Conservation (phyloP, 2,797 vertebrate species). For the Poeciliopsis paucimaculata region DNA sequence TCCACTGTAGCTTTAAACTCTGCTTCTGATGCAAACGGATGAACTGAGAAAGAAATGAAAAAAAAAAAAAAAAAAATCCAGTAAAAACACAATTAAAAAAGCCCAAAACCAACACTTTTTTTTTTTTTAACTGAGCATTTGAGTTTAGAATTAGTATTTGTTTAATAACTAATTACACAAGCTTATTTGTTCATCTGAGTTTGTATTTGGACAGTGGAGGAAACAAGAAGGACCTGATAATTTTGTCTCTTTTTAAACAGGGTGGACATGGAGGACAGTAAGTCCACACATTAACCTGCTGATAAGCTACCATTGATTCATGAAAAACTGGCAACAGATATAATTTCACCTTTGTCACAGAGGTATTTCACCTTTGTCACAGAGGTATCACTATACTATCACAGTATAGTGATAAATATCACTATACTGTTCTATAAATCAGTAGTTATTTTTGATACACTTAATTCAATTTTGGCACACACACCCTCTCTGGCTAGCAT, state of each 20-base stretch:
- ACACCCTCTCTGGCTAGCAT: neutral
- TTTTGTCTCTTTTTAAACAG: neutral
- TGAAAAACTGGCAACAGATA: neutral
- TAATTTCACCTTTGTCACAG: neutral
- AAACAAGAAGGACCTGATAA: neutral
- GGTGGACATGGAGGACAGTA: neutral
- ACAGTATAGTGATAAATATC: neutral
- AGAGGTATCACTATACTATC: no score
- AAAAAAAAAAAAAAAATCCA: constrained; percentile 8
- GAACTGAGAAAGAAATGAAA: constrained; percentile 77
- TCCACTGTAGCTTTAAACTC: constrained; percentile 85
- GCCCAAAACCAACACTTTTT: constrained; percentile 8
- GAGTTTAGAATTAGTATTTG: neutral
- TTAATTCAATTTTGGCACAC: neutral
- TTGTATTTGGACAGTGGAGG: neutral
- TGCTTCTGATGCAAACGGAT: constrained; percentile 87
- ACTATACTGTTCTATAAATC: neutral
- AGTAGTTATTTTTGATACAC: neutral
- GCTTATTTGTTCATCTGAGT: neutral
- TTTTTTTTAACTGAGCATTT: neutral
- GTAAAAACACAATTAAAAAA: neutral
- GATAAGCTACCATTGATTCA: neutral
- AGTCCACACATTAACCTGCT: neutral
- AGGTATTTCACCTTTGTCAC: neutral
- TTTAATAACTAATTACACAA: neutral